These are phyloP conservation scores for Ophioninae sp. DNA, from an alignment of 2,888 invertebrate genomes.

Conservation along the genomic window DNA sequence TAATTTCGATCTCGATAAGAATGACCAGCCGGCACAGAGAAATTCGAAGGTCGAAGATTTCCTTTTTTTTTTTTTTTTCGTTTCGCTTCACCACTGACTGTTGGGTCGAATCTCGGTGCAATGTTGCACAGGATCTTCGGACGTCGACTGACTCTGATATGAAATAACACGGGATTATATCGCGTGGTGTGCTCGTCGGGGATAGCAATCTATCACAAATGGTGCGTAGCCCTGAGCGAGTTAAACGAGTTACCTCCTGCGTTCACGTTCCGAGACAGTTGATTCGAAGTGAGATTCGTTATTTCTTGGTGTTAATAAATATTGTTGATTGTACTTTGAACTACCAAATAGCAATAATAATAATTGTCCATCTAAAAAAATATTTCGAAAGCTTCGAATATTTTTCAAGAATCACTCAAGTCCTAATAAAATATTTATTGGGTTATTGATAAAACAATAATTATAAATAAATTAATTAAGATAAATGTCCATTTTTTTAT, in stretches of 20 bases:
- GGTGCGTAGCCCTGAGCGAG: slow-evolving; percentile 21
- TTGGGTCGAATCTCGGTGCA: slow-evolving; percentile 34
- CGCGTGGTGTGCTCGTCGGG: slow-evolving; percentile 20
- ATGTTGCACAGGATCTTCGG: slow-evolving; percentile 33
- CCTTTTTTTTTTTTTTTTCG: neutral
- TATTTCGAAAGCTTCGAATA: neutral
- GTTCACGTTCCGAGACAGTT: neutral
- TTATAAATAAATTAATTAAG: no score
- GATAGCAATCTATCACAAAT: slow-evolving; percentile 28
- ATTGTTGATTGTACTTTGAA: neutral
- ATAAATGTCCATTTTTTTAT: no score
- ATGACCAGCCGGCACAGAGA: slow-evolving; percentile 1
- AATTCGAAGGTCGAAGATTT: neutral
- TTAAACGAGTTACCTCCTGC: slow-evolving; percentile 25
- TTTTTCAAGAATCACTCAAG: neutral
- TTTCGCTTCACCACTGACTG: neutral
- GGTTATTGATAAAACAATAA: no score
- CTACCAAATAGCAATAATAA: neutral
- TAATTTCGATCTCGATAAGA: slow-evolving; percentile 25
- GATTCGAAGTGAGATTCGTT: neutral
- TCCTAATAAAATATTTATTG: neutral
- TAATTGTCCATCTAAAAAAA: neutral
- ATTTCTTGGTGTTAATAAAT: neutral
- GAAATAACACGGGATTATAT: slow-evolving; percentile 23
- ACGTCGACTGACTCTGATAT: slow-evolving; percentile 49